A percentile compares a stretch with the other conserved stretches of the same genome.
These are phyloP conservation scores for Lomographa bimaculata DNA, from an alignment of 2,888 invertebrate species.

Conservation along the genomic window DNA sequence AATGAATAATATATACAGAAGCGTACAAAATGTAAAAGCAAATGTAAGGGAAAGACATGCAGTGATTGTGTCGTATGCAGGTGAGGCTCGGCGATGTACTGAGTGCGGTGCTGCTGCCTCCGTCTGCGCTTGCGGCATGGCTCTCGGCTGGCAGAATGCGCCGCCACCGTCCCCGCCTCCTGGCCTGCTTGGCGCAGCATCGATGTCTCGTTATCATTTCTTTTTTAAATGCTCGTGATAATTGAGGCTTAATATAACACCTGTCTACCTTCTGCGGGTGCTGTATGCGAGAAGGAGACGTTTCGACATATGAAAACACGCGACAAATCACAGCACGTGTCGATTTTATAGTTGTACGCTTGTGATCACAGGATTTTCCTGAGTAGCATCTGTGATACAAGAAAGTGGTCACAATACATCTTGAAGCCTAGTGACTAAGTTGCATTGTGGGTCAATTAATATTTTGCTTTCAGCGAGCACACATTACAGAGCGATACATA, in stretches of 20 bases:
- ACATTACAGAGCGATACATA: constrained; percentile 41
- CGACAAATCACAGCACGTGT: constrained; percentile 75
- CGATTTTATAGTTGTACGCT: constrained; percentile 68
- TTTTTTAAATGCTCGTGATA: constrained; percentile 83
- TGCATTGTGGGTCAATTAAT: constrained; percentile 68
- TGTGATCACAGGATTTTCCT: constrained; percentile 75
- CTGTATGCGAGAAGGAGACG: constrained; percentile 93
- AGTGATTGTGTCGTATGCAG: constrained; percentile 52
- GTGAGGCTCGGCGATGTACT: constrained; percentile 43
- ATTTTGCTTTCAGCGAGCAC: constrained; percentile 67
- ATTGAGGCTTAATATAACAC: constrained; percentile 81
- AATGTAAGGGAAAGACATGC: constrained; percentile 21
- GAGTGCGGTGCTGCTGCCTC: constrained; percentile 40
- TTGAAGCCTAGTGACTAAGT: constrained; percentile 76
- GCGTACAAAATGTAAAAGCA: constrained; percentile 7
- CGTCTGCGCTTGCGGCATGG: constrained; percentile 23
- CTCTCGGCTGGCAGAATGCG: constrained; percentile 55
- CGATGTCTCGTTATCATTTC: constrained; percentile 77
- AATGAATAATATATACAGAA: constrained; percentile 1
- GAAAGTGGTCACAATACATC: constrained; percentile 78
- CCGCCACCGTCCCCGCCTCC: constrained; percentile 79
- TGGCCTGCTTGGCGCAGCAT: constrained; percentile 73
- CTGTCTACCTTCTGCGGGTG: constrained; percentile 91
- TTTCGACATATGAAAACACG: constrained; percentile 80
- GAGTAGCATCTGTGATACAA: constrained; percentile 80